Evolutionary conservation across 2,797 vertebrate genomes (phyloP).

Genomic region (Xyrichtys novacula): DNA sequence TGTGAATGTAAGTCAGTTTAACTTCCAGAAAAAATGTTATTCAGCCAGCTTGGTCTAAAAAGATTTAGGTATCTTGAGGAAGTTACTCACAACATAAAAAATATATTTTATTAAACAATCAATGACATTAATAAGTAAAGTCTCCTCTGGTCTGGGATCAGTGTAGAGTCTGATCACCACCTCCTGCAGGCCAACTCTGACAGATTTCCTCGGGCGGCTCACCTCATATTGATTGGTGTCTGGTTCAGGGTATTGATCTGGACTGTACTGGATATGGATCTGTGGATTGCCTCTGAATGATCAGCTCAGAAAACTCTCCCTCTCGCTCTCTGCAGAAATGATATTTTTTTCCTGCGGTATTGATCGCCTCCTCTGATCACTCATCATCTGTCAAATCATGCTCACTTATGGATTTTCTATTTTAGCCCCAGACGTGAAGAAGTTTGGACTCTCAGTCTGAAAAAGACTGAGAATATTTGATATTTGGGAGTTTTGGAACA

Average conservation of each 20-base stretch:
- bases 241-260: conserved; percentile 27
- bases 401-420: conserved; percentile 13
- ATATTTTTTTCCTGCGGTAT: conserved; percentile 7
- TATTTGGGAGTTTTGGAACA: not conserved
- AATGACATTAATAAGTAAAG: not conserved
- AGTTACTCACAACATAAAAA: too few relatives aligned
- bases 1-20: too few relatives aligned
- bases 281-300: not conserved
- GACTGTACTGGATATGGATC: conserved; percentile 22
- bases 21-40: too few relatives aligned
- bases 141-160: not conserved
- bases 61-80: too few relatives aligned
- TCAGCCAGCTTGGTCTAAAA: too few relatives aligned
- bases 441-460: not conserved
- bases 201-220: conserved; percentile 3
- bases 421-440: not conserved
- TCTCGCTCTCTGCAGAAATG: conserved; percentile 6
- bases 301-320: not conserved
- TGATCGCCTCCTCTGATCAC: conserved; percentile 18
- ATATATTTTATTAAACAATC: not conserved
- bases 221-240: conserved; percentile 15
- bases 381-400: not conserved
- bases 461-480: not conserved
- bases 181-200: not conserved
- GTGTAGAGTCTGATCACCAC: not conserved